These are phyloP conservation scores for Zaprionus capensis DNA, from an alignment of 1,140 invertebrate species.

Conservation along the genomic window DNA sequence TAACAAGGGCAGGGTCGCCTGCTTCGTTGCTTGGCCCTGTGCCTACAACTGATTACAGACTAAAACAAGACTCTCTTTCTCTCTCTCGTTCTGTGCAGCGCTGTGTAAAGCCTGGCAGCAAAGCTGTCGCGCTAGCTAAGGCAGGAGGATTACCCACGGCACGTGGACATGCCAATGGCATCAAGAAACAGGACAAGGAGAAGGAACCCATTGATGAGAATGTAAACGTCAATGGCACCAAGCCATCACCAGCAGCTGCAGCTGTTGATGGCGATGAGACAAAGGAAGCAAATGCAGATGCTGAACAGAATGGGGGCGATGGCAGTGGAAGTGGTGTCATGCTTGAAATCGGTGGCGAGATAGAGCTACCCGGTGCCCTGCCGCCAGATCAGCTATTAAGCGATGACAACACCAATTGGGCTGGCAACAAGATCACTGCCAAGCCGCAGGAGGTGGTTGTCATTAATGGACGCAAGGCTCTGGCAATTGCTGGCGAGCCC, in stretches of 20 bases:
- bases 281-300: background rate
- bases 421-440: conserved; percentile 23
- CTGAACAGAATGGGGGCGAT: background rate
- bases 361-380: conserved; percentile 38
- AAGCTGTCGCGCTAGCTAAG: background rate
- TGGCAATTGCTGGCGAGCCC: conserved; percentile 35
- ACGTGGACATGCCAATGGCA: background rate
- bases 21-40: too few species aligned
- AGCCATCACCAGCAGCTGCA: background rate
- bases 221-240: background rate
- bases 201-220: conserved; percentile 16
- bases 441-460: conserved; percentile 57
- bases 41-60: background rate
- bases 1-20: too few species aligned
- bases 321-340: conserved; percentile 12
- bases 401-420: background rate
- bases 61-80: background rate
- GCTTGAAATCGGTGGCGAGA: conserved; percentile 38
- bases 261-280: background rate
- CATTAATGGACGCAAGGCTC: conserved; percentile 58
- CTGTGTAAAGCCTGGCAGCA: conserved; percentile 15
- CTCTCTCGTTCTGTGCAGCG: background rate
- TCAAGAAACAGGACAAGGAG: conserved; percentile 4
- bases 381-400: conserved; percentile 44
- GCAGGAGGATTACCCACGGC: background rate